Base-by-base conservation (phyloP, 2,797 vertebrate genomes). In the Oophaga sylvatica region DNA sequence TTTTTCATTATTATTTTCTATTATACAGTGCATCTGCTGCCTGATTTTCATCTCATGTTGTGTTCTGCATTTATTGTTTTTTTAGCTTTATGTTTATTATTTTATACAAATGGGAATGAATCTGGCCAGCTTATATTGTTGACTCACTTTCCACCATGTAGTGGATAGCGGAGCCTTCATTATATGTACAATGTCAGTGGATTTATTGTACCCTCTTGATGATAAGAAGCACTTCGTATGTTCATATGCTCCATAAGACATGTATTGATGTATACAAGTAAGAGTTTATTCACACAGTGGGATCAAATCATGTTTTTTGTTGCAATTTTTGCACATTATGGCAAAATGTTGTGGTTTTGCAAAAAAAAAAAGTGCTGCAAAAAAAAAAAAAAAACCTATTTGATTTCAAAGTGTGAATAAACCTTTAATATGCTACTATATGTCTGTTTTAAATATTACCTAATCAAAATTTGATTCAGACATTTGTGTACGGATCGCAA, bases 1-100 rank as follows among this genome's bases (percentile, higher is more conserved):
- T 83, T 84, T 73, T 45, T 85, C 79, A 81, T 60, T 73, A 73
- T 80, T 82, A 87, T 87, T 83, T 87, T 80, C 60, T 71, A 81
- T 59, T 80, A 59, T 78, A 67, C 16, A 29, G 26, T 65, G 67
- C 48, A 85, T 86, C 59, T 77, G 35, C 71, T 76, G 41, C 71
- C 62, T 65, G 57, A 17, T 84, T 59, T 41, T 62, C 31, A 75
- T 75, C 57, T 75, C 59, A 8, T 63, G 53, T 31, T 41, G 77
- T 60, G 45, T 19, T 5, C 57, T 22, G 11, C 12, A 62, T 62
- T 41, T 62, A 19, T 80, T 26, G 26, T 8, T 29, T 59, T 77
- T 77, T 62, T 80, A 80, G 35, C 35, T 80, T 65, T 76, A n/a
- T 48, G 4, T 41, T 62, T 80, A 62, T 71, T 7, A 13, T 48